Evolutionary conservation across 2,888 invertebrate species (phyloP).

Genomic region (Drosophila peninsularis): DNA sequence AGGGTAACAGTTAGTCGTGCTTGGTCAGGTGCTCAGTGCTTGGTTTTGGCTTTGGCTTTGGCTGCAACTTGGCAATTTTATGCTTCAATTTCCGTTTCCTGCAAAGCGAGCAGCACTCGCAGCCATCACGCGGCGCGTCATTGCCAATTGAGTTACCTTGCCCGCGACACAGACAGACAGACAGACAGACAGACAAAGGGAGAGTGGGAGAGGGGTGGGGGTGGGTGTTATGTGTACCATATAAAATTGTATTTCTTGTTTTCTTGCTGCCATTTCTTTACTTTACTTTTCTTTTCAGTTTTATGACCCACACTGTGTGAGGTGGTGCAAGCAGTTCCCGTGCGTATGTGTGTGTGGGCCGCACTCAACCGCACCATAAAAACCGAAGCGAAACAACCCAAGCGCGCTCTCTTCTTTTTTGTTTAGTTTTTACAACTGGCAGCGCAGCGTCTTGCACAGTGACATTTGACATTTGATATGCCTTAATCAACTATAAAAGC

Average conservation of each 20-base stretch:
- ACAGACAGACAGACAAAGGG: neutral
- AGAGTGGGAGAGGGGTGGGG: neutral
- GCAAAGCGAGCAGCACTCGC: slow-evolving; percentile 48
- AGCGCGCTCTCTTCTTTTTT: slow-evolving; percentile 10
- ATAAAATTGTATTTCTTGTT: slow-evolving; percentile 49
- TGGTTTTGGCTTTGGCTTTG: slow-evolving; percentile 30
- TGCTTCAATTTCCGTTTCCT: slow-evolving; percentile 79
- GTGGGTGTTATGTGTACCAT: slow-evolving; percentile 35
- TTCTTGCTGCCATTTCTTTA: slow-evolving; percentile 22
- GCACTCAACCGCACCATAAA: slow-evolving; percentile 66
- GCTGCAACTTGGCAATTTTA: slow-evolving; percentile 75
- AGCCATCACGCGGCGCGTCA: slow-evolving; percentile 58
- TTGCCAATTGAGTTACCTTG: slow-evolving; percentile 65
- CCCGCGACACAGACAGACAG: slow-evolving; percentile 21
- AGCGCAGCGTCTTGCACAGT: slow-evolving; percentile 58
- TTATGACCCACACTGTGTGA: slow-evolving; percentile 26
- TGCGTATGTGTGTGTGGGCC: slow-evolving; percentile 14
- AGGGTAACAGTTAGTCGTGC: neutral
- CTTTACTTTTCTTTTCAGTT: slow-evolving; percentile 37
- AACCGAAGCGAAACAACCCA: slow-evolving; percentile 21
- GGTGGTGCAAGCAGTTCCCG: slow-evolving; percentile 28
- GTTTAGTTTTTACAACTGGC: slow-evolving; percentile 73
- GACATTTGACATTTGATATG: slow-evolving; percentile 80
- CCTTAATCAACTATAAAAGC: slow-evolving; percentile 79
- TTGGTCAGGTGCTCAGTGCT: neutral